Base-by-base conservation (phyloP, 1,140 invertebrate genomes). In the Drosophila aff. region DNA sequence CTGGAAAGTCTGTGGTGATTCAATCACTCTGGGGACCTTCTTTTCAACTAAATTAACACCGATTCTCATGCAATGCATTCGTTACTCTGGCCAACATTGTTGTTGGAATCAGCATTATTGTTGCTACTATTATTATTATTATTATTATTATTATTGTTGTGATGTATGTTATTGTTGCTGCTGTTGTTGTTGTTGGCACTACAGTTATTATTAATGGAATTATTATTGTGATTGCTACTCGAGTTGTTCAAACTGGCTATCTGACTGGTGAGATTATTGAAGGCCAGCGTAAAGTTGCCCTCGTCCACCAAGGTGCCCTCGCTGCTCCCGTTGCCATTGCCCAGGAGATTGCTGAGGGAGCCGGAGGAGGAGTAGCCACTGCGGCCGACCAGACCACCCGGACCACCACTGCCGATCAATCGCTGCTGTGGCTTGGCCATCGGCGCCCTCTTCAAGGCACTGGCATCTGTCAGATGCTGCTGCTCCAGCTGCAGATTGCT, bases 21-120 rank as follows among this genome's bases (percentile, higher is more conserved):
- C 9, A 28, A 59, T 41, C 68, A 38, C 60, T 73, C 53, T 41
- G 28, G 41, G 47, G 43, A 60, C 43, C 38, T 57, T 57, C 49
- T 61, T 64, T 67, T 81, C 75, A 66, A 86, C 73, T 85, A 81
- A 85, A 81, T 90, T 86, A 82, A 81, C 68, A 81, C 62, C 69
- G 76, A 85, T 81, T 90, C 79, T 92, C 90, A 92, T 92, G 90
- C 90, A 79, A 86, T 84, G 78, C 90, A 86, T 52, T 90, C 76
- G 69, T 79, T 91, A 78, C 50, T 91, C 60, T 76, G 73, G 69
- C 87, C 87, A 90, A 91, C 81, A 84, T 86, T 91, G 65, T 87
- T 91, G 66, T 84, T 91, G 77, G 78, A 75, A 76, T 91, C 87
- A 76, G 77, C 82, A 81, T 67, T 79, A 77, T 79, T 63, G 68